Base-by-base conservation (phyloP, 2,888 invertebrate genomes). In the Corbicula japonica region DNA sequence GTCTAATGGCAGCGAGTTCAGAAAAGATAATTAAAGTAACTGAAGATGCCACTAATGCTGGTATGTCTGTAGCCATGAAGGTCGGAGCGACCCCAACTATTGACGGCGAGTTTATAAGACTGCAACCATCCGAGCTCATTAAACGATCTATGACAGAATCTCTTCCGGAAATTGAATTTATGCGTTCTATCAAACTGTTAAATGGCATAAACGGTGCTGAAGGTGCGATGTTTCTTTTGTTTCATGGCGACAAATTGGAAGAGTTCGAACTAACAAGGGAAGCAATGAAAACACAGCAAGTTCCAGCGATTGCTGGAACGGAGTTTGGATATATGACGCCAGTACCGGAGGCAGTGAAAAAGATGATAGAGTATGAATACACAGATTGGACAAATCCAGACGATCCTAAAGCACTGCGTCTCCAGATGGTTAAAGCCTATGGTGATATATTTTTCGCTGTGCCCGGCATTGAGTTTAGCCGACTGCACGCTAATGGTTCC, bases 391-490 rank as follows among this genome's bases (percentile, higher is more conserved):
- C n/a, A 23, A 18, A 72, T 34, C 60, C 54, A 10, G 8, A 96
- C 21, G 97, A 96, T 91, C 97, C 97, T 93, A n/a, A n/a, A n/a
- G n/a, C n/a, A n/a, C n/a, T 97, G 95, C n/a, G n/a, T n/a, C n/a
- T n/a, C n/a, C n/a, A n/a, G n/a, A 96, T 98, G 62, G 97, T 97
- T 18, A 97, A 97, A 90, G 96, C 97, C 6, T 97, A 98, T 0
- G 98, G 98, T n/a, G 98, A 99, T 94, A 97, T 97, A 93, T 97
- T 97, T 94, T 98, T 98, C 94, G 97, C 97, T 81, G 23, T 23
- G 10, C 58, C 50, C 5, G 35, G 44, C 0, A 8, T 52, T 0
- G 44, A 61, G n/a, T 41, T 98, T 98, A 92, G 97, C 98, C n/a
- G 97, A 97, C 68, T 61, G 56, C 96, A 97, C 86, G 96, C 97